Percentiles rank a stretch among this genome's conserved stretches.
These are phyloP conservation scores for Leptoteleia sp. DNA, from an alignment of 1,140 invertebrate species.

Conservation along the genomic window DNA sequence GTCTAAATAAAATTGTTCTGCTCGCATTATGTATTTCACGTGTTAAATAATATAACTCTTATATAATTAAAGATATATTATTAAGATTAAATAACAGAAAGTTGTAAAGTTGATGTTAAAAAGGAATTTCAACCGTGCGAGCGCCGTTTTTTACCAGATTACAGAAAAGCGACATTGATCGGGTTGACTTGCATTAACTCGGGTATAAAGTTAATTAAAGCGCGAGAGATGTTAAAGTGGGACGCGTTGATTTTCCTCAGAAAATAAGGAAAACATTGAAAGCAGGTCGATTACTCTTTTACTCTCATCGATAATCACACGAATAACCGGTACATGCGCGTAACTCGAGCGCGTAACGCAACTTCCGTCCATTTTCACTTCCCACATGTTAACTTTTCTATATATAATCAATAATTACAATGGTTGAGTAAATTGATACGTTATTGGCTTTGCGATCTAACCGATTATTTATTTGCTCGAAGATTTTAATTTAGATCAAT, in stretches of 20 bases:
- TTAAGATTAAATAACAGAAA: too few relatives aligned
- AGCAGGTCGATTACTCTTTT: constrained; percentile 54
- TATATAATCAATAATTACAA: constrained; percentile 40
- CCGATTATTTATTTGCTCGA: constrained; percentile 17
- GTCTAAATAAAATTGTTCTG: too few relatives aligned
- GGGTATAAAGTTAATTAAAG: constrained; percentile 19
- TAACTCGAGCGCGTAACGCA: constrained; percentile 63
- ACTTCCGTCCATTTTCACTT: constrained; percentile 70
- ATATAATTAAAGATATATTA: too few relatives aligned
- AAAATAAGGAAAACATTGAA: constrained; percentile 59
- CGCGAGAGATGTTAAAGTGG: constrained; percentile 21
- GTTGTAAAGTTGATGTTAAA: too few relatives aligned
- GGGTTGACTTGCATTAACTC: not conserved
- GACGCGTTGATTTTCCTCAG: constrained; percentile 41
- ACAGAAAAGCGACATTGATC: constrained; percentile 8
- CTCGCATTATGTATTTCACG: too few relatives aligned
- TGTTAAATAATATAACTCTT: too few relatives aligned
- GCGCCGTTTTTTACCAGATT: too few relatives aligned
- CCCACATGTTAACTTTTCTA: constrained; percentile 49
- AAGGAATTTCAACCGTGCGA: too few relatives aligned
- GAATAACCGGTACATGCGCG: constrained; percentile 60
- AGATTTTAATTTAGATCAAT: too few relatives aligned
- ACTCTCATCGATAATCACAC: constrained; percentile 44
- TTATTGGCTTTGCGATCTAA: constrained; percentile 1
- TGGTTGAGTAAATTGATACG: constrained; percentile 15